phyloP scores from a whole-genome alignment of 2,888 invertebrate species.

The Ophraella communa region DNA sequence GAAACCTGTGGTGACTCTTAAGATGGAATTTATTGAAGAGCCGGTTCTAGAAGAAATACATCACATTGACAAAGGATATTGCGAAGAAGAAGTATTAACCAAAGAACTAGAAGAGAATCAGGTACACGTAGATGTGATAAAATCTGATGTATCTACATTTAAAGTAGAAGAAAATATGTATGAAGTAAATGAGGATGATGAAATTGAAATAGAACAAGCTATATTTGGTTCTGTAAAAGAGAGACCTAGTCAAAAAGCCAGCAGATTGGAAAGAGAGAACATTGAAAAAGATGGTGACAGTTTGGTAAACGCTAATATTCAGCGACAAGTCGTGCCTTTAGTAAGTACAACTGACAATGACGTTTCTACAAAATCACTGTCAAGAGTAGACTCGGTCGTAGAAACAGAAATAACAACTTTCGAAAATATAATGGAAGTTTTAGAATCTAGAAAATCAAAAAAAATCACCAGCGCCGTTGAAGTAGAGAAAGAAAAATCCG shows the following conservation, averaged over 20 bases:
- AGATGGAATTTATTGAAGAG: conserved; percentile 66
- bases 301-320: conserved; percentile 39
- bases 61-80: conserved; percentile 36
- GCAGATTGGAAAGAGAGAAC: conserved; percentile 24
- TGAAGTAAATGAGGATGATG: conserved; percentile 31
- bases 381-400: conserved; percentile 54
- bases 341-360: conserved; percentile 26
- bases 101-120: not conserved
- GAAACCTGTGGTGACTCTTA: conserved; percentile 70
- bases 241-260: conserved; percentile 53
- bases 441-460: conserved; percentile 39
- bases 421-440: conserved; percentile 55
- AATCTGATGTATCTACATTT: not conserved
- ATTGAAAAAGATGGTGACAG: conserved; percentile 56
- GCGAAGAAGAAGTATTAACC: not conserved
- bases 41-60: conserved; percentile 42
- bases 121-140: not conserved
- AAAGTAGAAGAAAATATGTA: conserved; percentile 10
- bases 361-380: conserved; percentile 43
- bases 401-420: conserved; percentile 57
- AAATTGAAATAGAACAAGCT: conserved; percentile 61
- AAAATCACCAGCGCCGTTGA: conserved; percentile 15
- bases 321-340: conserved; percentile 48
- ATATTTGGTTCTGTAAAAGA: conserved; percentile 71
- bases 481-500: not conserved